These are phyloP conservation scores for Sclerurus mexicanus DNA, from an alignment of 2,113 vertebrate species.

Conservation along the genomic window DNA sequence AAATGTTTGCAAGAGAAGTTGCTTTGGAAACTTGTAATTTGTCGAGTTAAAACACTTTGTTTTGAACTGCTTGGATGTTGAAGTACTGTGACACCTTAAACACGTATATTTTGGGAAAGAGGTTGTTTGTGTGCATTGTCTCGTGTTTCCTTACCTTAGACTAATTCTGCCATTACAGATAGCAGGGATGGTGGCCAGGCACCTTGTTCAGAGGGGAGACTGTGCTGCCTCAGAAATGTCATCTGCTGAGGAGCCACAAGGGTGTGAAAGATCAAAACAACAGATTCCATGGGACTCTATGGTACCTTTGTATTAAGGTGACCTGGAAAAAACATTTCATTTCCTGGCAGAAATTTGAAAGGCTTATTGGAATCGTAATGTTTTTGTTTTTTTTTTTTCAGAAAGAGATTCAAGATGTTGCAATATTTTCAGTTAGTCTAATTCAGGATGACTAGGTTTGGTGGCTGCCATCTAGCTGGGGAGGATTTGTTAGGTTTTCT, in stretches of 20 bases:
- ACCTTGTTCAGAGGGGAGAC: not conserved
- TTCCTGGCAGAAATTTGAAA: not conserved
- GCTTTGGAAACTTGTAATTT: not conserved
- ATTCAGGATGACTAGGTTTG: not conserved
- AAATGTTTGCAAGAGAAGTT: not conserved
- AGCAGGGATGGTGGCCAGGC: not conserved
- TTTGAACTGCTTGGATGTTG: not conserved
- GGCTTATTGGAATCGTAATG: not conserved
- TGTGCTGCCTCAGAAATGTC: not conserved
- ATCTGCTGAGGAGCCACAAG: not conserved
- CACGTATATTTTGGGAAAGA: not conserved
- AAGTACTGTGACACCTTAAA: not conserved
- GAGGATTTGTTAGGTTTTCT: not conserved
- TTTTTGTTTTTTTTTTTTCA: not conserved
- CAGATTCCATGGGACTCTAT: fast-evolving
- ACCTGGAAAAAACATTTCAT: not conserved
- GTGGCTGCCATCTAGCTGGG: not conserved
- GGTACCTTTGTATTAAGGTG: not conserved
- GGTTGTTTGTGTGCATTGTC: fast-evolving
- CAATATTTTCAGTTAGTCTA: not conserved
- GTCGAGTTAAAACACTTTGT: not conserved
- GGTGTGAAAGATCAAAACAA: not conserved
- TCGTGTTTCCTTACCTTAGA: not conserved
- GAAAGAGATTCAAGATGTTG: not conserved
- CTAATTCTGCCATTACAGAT: fast-evolving